These are phyloP conservation scores for Chelonus formosanus DNA, from an alignment of 2,888 invertebrate genomes.

Conservation along the genomic window DNA sequence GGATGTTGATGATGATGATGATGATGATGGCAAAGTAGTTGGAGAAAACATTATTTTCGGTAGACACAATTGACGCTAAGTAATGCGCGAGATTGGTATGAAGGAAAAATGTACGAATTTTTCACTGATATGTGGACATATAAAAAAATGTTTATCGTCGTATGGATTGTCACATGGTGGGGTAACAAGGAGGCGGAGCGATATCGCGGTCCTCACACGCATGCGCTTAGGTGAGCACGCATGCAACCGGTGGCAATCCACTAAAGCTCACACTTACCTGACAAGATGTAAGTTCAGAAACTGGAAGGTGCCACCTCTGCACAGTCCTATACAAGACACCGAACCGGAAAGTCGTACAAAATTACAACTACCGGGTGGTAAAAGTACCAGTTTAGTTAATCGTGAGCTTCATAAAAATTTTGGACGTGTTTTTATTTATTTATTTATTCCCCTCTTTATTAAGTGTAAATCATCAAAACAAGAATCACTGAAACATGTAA, in stretches of 20 bases:
- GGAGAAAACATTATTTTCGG: too few species aligned
- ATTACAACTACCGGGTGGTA: slow-evolving; percentile 31
- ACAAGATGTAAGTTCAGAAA: slow-evolving; percentile 65
- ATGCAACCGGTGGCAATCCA: slow-evolving; percentile 41
- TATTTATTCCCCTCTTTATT: background rate
- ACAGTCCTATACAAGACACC: slow-evolving; percentile 65
- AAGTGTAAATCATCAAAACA: background rate
- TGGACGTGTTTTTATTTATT: background rate
- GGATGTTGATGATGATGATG: too few species aligned
- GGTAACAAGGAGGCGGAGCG: slow-evolving; percentile 11
- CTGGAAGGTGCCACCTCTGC: slow-evolving; percentile 63
- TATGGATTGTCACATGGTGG: slow-evolving; percentile 27
- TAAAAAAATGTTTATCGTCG: too few species aligned
- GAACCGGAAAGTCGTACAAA: slow-evolving; percentile 61
- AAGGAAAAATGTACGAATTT: too few species aligned
- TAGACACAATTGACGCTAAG: too few species aligned
- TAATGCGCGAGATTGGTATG: too few species aligned
- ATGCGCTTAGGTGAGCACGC: slow-evolving; percentile 31
- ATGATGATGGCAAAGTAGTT: too few species aligned
- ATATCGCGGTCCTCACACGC: slow-evolving; percentile 49
- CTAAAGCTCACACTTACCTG: slow-evolving; percentile 63
- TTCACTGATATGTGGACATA: too few species aligned
- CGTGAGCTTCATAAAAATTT: background rate
- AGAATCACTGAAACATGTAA: too few species aligned
- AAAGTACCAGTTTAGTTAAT: slow-evolving; percentile 9